Base-by-base conservation (phyloP, 2,113 vertebrate species). In the Dromiciops gliroides region DNA sequence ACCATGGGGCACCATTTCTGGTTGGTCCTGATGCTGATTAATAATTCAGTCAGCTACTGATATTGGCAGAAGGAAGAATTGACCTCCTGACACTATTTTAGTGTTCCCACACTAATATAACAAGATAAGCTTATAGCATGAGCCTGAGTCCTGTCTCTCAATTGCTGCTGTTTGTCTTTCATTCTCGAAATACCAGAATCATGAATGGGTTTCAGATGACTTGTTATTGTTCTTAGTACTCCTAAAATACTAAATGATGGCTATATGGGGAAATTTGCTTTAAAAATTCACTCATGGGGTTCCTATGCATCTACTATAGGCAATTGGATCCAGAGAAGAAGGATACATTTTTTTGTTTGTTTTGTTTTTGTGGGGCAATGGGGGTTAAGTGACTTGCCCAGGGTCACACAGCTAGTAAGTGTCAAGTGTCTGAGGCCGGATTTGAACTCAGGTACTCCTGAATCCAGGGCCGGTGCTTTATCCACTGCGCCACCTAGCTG, bases 141-240 rank as follows among this genome's bases (percentile, higher is more conserved):
- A 37, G 10, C 53, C 48, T 92, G 89, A 49, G 67, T 94, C 44
- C 91, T 93, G 67, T 89, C 48, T 91, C 75, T 2, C 14, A 60
- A 53, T n/a, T n/a, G n/a, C n/a, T n/a, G n/a, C n/a, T n/a, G n/a
- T n/a, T n/a, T n/a, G n/a, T n/a, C n/a, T n/a, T n/a, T n/a, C n/a
- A n/a, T n/a, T n/a, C n/a, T n/a, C n/a, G n/a, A n/a, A n/a, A n/a
- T 50, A 53, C 90, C 22, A 89, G 1, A 48, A 48, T 52, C 92
- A 94, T 67, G 52, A 91, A 90, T 50, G 31, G 51, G 67, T 50
- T 96, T 95, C 49, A 47, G 49, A 92, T 31, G 48, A 16, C 48
- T 83, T 48, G 26, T 89, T 91, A 10, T 89, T 91, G 44, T 89
- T 94, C 53, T 60, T 83, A 51, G 75, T 56, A n/a, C 88, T 93